phyloP scores from a whole-genome alignment of 2,888 invertebrate species.

The Bibio marci region DNA sequence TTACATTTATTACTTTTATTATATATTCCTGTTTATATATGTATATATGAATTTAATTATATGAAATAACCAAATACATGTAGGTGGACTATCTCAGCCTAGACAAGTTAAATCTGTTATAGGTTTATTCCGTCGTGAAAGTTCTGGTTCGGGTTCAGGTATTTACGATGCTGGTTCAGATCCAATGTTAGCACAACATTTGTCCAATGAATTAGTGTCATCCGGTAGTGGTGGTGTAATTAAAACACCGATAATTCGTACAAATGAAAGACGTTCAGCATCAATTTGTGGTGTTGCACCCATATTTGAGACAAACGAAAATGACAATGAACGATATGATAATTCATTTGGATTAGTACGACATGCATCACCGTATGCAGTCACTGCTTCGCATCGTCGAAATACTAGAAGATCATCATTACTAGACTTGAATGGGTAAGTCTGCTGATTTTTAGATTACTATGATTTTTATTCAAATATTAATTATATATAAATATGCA shows the following conservation, averaged over 20 bases:
- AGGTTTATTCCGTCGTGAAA: constrained; percentile 74
- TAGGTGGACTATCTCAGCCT: constrained; percentile 76
- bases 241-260: constrained; percentile 25
- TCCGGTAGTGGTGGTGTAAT: constrained; percentile 26
- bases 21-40: constrained; percentile 11
- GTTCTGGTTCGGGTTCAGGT: constrained; percentile 48
- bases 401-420: constrained; percentile 63
- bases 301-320: constrained; percentile 29
- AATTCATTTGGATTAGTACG: constrained; percentile 11
- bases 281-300: constrained; percentile 25
- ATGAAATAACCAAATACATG: constrained; percentile 8
- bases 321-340: constrained; percentile 5
- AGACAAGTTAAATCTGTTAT: constrained; percentile 73
- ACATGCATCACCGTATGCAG: constrained; percentile 42
- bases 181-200: constrained; percentile 26
- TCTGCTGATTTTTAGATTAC: no score
- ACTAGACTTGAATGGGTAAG: constrained; percentile 64
- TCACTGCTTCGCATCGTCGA: constrained; percentile 47
- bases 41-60: not conserved
- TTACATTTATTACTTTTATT: constrained; percentile 1
- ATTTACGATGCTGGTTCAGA: constrained; percentile 36
- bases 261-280: constrained; percentile 12
- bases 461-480: no score
- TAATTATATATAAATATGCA: no score
- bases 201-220: constrained; percentile 30